A percentile compares a stretch with the other conserved stretches of the same genome.
These are phyloP conservation scores for Malurus leucopterus DNA, from an alignment of 2,797 vertebrate genomes.

Conservation along the genomic window DNA sequence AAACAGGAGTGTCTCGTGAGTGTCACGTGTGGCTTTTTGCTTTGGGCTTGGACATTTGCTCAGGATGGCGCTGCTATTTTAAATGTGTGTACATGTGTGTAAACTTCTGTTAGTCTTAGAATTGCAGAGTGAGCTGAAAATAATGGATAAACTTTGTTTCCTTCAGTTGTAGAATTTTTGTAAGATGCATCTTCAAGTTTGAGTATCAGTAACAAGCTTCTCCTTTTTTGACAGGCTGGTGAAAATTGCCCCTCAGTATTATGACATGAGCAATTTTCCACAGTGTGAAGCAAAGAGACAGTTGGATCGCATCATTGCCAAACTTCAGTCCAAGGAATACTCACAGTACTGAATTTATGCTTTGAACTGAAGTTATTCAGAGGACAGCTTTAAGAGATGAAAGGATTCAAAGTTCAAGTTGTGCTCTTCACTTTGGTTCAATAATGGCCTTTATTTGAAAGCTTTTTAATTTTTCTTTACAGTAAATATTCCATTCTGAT, in stretches of 20 bases:
- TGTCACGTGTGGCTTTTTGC: fast-evolving
- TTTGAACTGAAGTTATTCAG: conserved; percentile 75
- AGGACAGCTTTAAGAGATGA: conserved; percentile 77
- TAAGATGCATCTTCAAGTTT: neutral
- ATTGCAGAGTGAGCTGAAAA: neutral
- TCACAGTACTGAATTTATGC: conserved; percentile 86
- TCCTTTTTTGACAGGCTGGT: conserved; percentile 85
- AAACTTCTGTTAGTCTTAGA: neutral
- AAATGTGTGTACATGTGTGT: neutral
- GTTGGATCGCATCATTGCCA: conserved; percentile 93
- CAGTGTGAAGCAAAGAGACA: conserved; percentile 97
- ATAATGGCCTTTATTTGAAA: conserved; percentile 85
- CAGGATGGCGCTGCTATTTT: neutral
- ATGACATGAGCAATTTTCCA: conserved; percentile 97
- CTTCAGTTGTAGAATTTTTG: neutral
- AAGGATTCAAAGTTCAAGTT: conserved; percentile 78
- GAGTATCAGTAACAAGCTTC: conserved; percentile 34
- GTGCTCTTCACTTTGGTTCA: conserved; percentile 83
- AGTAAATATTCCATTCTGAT: conserved; percentile 87
- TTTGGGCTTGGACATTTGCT: neutral
- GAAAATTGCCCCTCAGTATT: conserved; percentile 95
- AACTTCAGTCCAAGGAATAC: conserved; percentile 95
- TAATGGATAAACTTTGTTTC: neutral
- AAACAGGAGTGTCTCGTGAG: fast-evolving
- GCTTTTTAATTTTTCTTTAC: conserved; percentile 87